phyloP scores from a whole-genome alignment of 23 tunicate species.

The Trididemnum nubilum region DNA sequence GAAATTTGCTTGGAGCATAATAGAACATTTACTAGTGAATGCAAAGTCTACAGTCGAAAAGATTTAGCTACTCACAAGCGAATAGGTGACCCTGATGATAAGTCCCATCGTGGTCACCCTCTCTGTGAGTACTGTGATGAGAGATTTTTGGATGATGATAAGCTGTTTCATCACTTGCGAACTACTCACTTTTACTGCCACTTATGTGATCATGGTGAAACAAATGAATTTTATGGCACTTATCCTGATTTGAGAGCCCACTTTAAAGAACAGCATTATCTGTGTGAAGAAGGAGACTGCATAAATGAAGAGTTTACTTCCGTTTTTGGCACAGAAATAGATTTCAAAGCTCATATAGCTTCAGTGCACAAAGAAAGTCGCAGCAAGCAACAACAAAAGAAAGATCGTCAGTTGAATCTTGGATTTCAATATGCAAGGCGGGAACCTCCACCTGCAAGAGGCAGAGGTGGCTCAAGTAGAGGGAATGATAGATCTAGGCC shows the following conservation, averaged over 20 bases:
- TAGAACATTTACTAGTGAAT: conserved; percentile 78
- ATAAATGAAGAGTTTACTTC: conserved; percentile 65
- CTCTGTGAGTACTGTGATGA: conserved; percentile 82
- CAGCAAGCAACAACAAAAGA: conserved; percentile 59
- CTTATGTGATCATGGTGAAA: conserved; percentile 73
- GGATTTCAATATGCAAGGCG: conserved; percentile 77
- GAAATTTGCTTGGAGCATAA: conserved; percentile 74
- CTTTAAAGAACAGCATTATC: conserved; percentile 63
- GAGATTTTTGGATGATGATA: conserved; percentile 76
- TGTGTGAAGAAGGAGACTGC: conserved; percentile 83
- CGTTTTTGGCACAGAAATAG: conserved; percentile 74
- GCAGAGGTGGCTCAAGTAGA: conserved; percentile 13
- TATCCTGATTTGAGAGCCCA: conserved; percentile 60
- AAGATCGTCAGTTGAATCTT: conserved; percentile 76
- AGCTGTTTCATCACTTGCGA: conserved; percentile 68
- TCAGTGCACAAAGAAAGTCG: conserved; percentile 53
- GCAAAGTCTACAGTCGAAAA: conserved; percentile 73
- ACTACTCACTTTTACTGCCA: conserved; percentile 85
- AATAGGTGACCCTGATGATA: conserved; percentile 85
- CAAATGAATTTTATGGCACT: conserved; percentile 73
- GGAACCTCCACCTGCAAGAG: conserved; percentile 32
- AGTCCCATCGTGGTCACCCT: conserved; percentile 91
- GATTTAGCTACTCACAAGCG: conserved; percentile 81
- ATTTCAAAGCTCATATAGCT: conserved; percentile 77
- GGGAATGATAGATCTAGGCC: conserved; percentile 1